Conservation (phyloP, 1,140 invertebrate genomes). For the Zaprionus africanus region DNA sequence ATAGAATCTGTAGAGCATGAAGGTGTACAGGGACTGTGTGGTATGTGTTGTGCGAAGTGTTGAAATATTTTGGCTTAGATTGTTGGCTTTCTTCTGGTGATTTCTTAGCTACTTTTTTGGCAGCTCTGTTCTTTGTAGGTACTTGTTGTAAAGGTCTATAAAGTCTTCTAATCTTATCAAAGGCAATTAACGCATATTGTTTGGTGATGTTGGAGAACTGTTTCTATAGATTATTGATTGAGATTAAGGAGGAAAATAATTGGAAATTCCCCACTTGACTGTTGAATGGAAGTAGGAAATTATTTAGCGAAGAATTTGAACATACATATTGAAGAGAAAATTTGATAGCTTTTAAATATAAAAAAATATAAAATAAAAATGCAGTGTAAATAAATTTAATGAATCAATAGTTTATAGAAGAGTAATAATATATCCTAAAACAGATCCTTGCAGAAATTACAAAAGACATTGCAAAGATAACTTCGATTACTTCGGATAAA, state of each 20-base stretch:
- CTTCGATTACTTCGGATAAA: too few relatives aligned
- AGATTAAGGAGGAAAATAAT: not conserved
- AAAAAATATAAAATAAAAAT: not conserved
- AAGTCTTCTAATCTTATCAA: constrained; percentile 14
- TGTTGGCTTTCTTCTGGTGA: not conserved
- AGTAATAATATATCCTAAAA: too few relatives aligned
- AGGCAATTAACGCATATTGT: not conserved
- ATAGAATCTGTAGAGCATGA: not conserved
- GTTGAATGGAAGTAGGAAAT: not conserved
- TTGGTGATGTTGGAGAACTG: not conserved
- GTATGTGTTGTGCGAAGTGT: not conserved
- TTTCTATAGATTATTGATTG: not conserved
- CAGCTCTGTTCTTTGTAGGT: not conserved
- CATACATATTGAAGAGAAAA: not conserved
- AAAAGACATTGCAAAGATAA: too few relatives aligned
- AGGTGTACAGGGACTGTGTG: not conserved
- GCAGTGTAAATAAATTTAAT: not conserved
- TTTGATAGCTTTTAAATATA: not conserved
- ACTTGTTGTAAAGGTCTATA: not conserved
- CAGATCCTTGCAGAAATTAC: too few relatives aligned
- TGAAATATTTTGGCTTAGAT: not conserved
- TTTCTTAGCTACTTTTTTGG: not conserved
- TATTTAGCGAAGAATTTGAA: not conserved
- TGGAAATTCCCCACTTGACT: not conserved
- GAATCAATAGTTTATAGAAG: too few relatives aligned